Conservation (phyloP, 1,140 invertebrate species). For the Idris sp. region DNA sequence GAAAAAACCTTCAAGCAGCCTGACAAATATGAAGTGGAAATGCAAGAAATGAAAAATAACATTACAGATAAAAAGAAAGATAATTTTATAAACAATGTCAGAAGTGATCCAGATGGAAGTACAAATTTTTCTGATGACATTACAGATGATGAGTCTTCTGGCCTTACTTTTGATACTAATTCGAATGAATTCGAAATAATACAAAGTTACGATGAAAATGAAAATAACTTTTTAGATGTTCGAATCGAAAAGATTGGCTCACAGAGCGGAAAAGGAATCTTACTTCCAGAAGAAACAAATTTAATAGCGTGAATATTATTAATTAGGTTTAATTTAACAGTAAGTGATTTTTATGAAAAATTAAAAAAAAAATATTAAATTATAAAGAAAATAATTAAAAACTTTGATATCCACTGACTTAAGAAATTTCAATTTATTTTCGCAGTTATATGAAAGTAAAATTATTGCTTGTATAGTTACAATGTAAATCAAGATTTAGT, state of each 20-base stretch:
- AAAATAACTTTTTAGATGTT: conserved; percentile 68
- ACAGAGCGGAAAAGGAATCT: conserved; percentile 56
- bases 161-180: conserved; percentile 60
- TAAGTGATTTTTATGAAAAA: too few relatives aligned
- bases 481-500: too few relatives aligned
- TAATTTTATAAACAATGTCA: conserved; percentile 7
- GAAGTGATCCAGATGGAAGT: conserved; percentile 40
- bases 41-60: conserved; percentile 32
- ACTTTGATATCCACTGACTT: too few relatives aligned
- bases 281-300: conserved; percentile 70
- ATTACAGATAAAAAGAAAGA: conserved; percentile 1
- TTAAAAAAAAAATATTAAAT: too few relatives aligned
- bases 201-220: conserved; percentile 65
- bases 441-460: too few relatives aligned
- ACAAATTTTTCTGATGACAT: conserved; percentile 35
- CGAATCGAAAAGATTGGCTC: conserved; percentile 66
- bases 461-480: too few relatives aligned
- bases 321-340: too few relatives aligned
- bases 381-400: too few relatives aligned
- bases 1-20: conserved; percentile 13
- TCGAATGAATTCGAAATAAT: conserved; percentile 71
- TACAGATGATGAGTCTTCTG: conserved; percentile 60
- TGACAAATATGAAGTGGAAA: conserved; percentile 21
- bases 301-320: conserved; percentile 63
- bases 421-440: too few relatives aligned